Evolutionary conservation across 1,140 invertebrate species (phyloP).

Genomic region (Yoshiicerus persimilis): DNA sequence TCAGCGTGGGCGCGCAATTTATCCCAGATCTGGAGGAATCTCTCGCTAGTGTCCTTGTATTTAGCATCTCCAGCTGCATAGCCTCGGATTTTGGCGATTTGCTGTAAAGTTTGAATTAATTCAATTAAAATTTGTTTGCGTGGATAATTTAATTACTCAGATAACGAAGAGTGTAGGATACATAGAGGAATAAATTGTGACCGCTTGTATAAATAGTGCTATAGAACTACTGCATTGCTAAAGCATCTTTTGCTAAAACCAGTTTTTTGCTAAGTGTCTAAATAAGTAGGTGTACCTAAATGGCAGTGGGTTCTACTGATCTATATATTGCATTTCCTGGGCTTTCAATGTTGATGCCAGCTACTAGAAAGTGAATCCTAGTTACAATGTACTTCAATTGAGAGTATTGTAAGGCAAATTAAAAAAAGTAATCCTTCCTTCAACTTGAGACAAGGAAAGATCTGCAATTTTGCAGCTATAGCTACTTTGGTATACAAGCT

Average conservation of each 20-base stretch:
- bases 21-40: constrained; percentile 80
- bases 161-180: no score
- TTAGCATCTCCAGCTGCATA: constrained; percentile 62
- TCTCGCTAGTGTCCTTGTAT: constrained; percentile 70
- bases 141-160: no score
- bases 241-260: background rate
- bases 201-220: no score
- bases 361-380: background rate
- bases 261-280: background rate
- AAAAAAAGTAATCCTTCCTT: background rate
- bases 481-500: background rate
- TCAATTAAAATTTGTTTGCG: background rate
- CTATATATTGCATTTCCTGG: background rate
- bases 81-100: constrained; percentile 73
- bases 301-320: background rate
- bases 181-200: no score
- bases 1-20: constrained; percentile 74
- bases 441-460: background rate
- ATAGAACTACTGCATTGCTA: background rate
- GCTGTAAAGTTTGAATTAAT: constrained; percentile 59
- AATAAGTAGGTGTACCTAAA: background rate
- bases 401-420: background rate
- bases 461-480: background rate
- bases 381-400: background rate
- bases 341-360: background rate